These are phyloP conservation scores for Malacoctenus gilli DNA, from an alignment of 2,797 vertebrate species.

Conservation along the genomic window DNA sequence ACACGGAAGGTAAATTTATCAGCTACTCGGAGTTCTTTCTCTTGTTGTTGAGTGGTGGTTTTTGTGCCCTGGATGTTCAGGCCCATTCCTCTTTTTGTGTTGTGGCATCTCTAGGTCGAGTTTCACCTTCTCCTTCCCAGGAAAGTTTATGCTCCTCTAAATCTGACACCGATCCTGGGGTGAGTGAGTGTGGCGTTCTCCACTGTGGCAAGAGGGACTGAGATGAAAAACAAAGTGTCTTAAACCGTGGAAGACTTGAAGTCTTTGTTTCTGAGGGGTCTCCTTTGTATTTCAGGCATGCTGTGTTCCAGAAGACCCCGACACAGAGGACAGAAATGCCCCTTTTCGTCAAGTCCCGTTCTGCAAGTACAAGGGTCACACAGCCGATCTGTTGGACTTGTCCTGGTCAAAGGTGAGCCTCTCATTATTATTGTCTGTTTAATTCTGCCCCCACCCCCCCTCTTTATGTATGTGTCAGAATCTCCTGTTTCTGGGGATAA, in stretches of 20 bases:
- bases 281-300: slow-evolving; percentile 77
- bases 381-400: slow-evolving; percentile 95
- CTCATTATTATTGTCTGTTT: not conserved
- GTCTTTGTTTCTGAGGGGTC: too few species aligned
- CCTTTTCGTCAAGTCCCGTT: slow-evolving; percentile 95
- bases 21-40: too few species aligned
- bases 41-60: too few species aligned
- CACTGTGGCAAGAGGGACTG: too few species aligned
- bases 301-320: slow-evolving; percentile 87
- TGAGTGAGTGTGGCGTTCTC: too few species aligned
- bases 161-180: slow-evolving; percentile 95
- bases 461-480: too few species aligned
- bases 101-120: slow-evolving; percentile 83
- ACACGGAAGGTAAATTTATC: slow-evolving; percentile 84
- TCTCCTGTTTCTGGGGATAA: not conserved
- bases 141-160: slow-evolving; percentile 98
- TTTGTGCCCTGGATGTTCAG: too few species aligned
- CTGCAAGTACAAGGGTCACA: slow-evolving; percentile 99
- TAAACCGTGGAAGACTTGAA: too few species aligned
- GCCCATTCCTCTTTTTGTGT: not conserved
- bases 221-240: too few species aligned
- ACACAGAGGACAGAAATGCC: slow-evolving; percentile 92
- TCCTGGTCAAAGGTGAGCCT: slow-evolving; percentile 95
- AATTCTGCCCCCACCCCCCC: not conserved
- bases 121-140: slow-evolving; percentile 98